A percentile compares a stretch with the other conserved stretches of the same genome.
phyloP scores from a whole-genome alignment of 1,140 invertebrate species.

The Drusus annulatus region DNA sequence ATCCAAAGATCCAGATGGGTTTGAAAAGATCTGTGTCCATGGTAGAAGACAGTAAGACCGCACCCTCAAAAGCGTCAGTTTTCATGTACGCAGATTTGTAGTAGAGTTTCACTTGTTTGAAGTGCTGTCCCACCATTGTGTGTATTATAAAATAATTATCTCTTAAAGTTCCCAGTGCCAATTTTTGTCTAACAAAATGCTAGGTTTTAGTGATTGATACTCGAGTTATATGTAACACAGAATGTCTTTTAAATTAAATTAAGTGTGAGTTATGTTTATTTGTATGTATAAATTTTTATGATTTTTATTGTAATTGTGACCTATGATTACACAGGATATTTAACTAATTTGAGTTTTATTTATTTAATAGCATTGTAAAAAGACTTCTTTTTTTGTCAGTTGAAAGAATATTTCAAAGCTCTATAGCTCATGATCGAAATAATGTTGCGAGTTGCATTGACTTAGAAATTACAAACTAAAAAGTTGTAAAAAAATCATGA shows the following conservation, averaged over 20 bases:
- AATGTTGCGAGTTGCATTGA: too few relatives aligned
- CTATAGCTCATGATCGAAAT: too few relatives aligned
- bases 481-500: too few relatives aligned
- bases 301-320: slow-evolving; percentile 26
- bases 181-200: slow-evolving; percentile 34
- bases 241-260: slow-evolving; percentile 32
- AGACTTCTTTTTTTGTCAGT: too few relatives aligned
- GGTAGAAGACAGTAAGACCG: slow-evolving; percentile 43
- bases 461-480: too few relatives aligned
- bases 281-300: slow-evolving; percentile 27
- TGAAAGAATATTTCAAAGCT: too few relatives aligned
- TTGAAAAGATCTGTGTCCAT: slow-evolving; percentile 49
- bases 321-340: not conserved
- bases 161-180: slow-evolving; percentile 47
- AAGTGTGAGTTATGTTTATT: slow-evolving; percentile 29
- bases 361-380: too few relatives aligned
- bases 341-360: too few relatives aligned
- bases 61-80: slow-evolving; percentile 27
- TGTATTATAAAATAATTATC: slow-evolving; percentile 45
- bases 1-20: slow-evolving; percentile 30
- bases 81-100: slow-evolving; percentile 53
- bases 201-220: slow-evolving; percentile 19
- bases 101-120: not conserved
- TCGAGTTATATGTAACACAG: slow-evolving; percentile 7
- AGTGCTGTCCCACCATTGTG: slow-evolving; percentile 48